Conservation (phyloP, 1,140 invertebrate species). For the Sycobia sp. region DNA sequence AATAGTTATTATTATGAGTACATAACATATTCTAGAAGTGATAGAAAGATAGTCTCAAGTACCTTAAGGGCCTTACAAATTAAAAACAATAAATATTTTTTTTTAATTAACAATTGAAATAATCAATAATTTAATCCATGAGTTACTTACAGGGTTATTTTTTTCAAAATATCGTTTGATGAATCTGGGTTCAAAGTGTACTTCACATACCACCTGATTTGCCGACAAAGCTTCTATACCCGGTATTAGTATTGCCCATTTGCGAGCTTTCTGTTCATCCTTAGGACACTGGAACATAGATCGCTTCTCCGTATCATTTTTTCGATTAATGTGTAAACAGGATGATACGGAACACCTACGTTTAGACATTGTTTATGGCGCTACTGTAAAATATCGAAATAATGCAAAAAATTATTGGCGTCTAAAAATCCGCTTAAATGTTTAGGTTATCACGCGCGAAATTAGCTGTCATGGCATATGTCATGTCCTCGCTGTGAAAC, state of each 20-base stretch:
- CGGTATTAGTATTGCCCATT: constrained; percentile 12
- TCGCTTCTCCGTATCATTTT: constrained; percentile 1
- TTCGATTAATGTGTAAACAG: neutral
- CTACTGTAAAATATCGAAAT: too few relatives aligned
- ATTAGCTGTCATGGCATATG: too few relatives aligned
- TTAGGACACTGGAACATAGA: constrained; percentile 20
- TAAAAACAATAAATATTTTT: neutral
- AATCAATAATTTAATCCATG: neutral
- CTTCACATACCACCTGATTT: constrained; percentile 16
- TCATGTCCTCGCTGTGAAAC: too few relatives aligned
- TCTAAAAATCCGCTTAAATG: too few relatives aligned
- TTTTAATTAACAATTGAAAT: neutral
- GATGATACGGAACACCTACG: constrained; percentile 14
- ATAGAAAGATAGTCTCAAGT: too few relatives aligned
- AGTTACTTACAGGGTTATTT: neutral
- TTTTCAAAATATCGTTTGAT: constrained; percentile 11
- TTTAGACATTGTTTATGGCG: constrained; percentile 5
- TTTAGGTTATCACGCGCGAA: too few relatives aligned
- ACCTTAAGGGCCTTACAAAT: neutral
- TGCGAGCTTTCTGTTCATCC: constrained; percentile 12
- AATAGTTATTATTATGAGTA: too few relatives aligned
- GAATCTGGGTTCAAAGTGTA: constrained; percentile 9
- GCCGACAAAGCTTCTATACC: neutral
- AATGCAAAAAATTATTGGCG: too few relatives aligned
- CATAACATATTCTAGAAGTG: too few relatives aligned